Evolutionary conservation across 2,113 vertebrate species (phyloP).

Genomic region (Melanerpes aurifrons): DNA sequence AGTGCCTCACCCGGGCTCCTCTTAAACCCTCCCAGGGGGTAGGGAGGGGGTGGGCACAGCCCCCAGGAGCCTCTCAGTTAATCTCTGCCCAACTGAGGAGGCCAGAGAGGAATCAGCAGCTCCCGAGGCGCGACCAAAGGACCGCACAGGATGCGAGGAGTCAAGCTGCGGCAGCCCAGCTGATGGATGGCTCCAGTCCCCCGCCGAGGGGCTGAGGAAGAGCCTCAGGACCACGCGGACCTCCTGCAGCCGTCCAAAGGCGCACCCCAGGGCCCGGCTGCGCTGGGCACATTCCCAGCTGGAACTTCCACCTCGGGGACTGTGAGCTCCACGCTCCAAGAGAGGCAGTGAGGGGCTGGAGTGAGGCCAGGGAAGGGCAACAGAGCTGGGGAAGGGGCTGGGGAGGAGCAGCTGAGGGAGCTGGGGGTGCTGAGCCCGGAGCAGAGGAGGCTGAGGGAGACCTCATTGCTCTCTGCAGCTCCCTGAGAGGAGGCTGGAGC

Average conservation of each 20-base stretch:
- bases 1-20: too few relatives aligned
- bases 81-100: conserved; percentile 26
- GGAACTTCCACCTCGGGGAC: not conserved
- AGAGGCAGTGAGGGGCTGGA: not conserved
- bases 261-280: not conserved
- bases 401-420: too few relatives aligned
- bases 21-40: too few relatives aligned
- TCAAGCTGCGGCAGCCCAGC: conserved; percentile 27
- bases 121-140: not conserved
- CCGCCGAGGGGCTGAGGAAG: not conserved
- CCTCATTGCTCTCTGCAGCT: too few relatives aligned
- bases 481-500: too few relatives aligned
- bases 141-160: not conserved
- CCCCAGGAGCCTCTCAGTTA: not conserved
- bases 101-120: not conserved
- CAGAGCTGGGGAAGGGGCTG: too few relatives aligned
- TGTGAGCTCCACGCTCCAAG: not conserved
- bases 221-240: not conserved
- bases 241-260: not conserved
- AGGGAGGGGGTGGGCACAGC: not conserved
- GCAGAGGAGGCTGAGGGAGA: too few relatives aligned
- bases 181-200: not conserved
- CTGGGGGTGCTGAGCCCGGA: too few relatives aligned
- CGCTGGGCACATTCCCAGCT: not conserved
- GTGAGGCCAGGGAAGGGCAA: not conserved